phyloP scores from a whole-genome alignment of 2,113 vertebrate species.

The Brevimyrus niger region DNA sequence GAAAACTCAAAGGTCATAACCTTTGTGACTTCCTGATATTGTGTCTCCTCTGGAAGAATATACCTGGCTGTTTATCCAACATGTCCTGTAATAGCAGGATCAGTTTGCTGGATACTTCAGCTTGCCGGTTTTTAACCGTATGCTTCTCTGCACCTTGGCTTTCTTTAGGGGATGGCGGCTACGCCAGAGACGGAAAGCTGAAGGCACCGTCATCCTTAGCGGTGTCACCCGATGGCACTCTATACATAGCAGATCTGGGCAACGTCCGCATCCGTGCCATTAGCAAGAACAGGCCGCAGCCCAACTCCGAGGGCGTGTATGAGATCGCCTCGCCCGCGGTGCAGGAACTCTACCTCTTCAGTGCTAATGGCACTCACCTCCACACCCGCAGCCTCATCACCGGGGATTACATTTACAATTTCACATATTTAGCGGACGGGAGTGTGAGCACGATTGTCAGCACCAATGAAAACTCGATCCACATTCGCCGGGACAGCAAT shows the following conservation, averaged over 20 bases:
- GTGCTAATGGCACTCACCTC: conserved; percentile 82
- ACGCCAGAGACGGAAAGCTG: conserved; percentile 87
- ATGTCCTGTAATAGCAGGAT: background rate
- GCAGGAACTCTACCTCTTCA: conserved; percentile 93
- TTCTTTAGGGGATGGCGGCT: conserved; percentile 80
- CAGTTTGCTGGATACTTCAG: background rate
- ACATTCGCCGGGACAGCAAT: conserved; percentile 79
- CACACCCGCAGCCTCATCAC: conserved; percentile 90
- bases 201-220: conserved; percentile 89
- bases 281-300: conserved; percentile 77
- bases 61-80: background rate
- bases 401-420: conserved; percentile 86
- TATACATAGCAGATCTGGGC: conserved; percentile 88
- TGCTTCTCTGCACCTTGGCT: background rate
- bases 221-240: conserved; percentile 81
- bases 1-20: background rate
- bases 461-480: conserved; percentile 71
- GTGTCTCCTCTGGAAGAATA: background rate
- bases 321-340: conserved; percentile 88
- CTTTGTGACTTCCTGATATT: background rate
- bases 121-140: background rate
- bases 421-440: conserved; percentile 77
- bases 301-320: conserved; percentile 66
- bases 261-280: conserved; percentile 88
- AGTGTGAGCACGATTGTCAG: conserved; percentile 66